Percentiles rank a stretch among this genome's conserved stretches.
These are phyloP conservation scores for Drosophila anomelani DNA, from an alignment of 2,888 invertebrate species.

Conservation along the genomic window DNA sequence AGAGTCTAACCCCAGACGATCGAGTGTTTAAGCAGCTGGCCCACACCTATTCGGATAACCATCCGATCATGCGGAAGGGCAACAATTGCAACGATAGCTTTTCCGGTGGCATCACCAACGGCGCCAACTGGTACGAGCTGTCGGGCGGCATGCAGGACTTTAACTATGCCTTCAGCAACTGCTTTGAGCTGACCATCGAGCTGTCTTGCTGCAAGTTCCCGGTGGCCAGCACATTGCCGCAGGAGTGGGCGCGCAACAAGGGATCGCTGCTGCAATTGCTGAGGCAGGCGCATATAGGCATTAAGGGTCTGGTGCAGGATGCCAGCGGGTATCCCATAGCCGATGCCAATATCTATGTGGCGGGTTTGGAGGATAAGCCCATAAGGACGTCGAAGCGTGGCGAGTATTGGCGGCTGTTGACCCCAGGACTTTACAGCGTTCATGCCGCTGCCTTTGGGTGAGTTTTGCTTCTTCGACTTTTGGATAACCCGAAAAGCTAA, in stretches of 20 bases:
- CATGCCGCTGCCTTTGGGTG: conserved; percentile 91
- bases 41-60: conserved; percentile 89
- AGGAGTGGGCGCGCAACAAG: conserved; percentile 94
- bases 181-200: conserved; percentile 98
- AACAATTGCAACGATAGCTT: conserved; percentile 91
- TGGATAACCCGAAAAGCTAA: background rate
- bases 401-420: conserved; percentile 96
- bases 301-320: conserved; percentile 85
- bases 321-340: conserved; percentile 84
- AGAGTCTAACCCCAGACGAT: conserved; percentile 93
- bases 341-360: conserved; percentile 91
- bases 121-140: conserved; percentile 96
- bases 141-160: conserved; percentile 99
- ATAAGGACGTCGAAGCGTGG: conserved; percentile 92
- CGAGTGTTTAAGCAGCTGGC: conserved; percentile 92
- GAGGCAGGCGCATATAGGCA: conserved; percentile 91
- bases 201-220: conserved; percentile 98
- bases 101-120: conserved; percentile 93
- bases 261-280: conserved; percentile 93
- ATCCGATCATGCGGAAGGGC: conserved; percentile 91
- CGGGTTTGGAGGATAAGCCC: conserved; percentile 91
- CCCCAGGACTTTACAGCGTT: conserved; percentile 94
- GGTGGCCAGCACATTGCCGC: conserved; percentile 87
- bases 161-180: conserved; percentile 97
- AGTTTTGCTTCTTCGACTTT: background rate